Evolutionary conservation across 2,113 vertebrate genomes (phyloP).

Genomic region (Tenebrosternarchus preto): DNA sequence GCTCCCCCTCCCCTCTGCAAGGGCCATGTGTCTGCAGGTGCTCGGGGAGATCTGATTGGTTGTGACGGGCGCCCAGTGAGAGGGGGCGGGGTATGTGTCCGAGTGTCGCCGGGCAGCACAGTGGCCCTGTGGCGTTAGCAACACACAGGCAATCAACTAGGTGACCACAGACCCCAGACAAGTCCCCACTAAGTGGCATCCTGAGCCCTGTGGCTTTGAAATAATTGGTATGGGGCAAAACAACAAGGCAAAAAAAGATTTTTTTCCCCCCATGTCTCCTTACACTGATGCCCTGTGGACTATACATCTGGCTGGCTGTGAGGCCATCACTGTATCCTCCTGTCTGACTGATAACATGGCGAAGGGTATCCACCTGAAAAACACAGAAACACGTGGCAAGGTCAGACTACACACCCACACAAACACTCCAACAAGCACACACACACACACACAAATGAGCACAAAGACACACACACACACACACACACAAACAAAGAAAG

Average conservation of each 20-base stretch:
- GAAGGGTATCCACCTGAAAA: conserved; percentile 99
- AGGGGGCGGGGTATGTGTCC: conserved; percentile 66
- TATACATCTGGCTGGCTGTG: conserved; percentile 99
- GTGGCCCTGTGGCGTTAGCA: conserved; percentile 76
- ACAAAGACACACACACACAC: conserved; percentile 26
- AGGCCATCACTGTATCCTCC: conserved; percentile 99
- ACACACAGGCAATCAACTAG: conserved; percentile 81
- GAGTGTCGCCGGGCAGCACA: conserved; percentile 63
- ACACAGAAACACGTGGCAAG: conserved; percentile 70
- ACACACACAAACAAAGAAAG: conserved; percentile 36
- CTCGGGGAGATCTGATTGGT: conserved; percentile 75
- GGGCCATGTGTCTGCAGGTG: conserved; percentile 84
- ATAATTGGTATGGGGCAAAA: conserved; percentile 81
- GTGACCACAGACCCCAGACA: conserved; percentile 82
- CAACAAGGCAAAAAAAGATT: conserved; percentile 59
- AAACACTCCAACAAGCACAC: conserved; percentile 13
- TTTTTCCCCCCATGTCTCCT: conserved; percentile 71
- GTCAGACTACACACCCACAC: conserved; percentile 58
- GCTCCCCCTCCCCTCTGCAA: conserved; percentile 55
- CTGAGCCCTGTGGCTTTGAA: conserved; percentile 87
- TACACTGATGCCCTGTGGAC: conserved; percentile 99
- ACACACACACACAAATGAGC: conserved; percentile 57
- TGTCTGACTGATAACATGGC: conserved; percentile 99
- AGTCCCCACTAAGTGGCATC: conserved; percentile 84
- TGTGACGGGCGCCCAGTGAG: conserved; percentile 81